A percentile compares a stretch with the other conserved stretches of the same genome.
Conservation (phyloP, 92 coral and sea anemone species). For the Virgularia gustaviana region DNA sequence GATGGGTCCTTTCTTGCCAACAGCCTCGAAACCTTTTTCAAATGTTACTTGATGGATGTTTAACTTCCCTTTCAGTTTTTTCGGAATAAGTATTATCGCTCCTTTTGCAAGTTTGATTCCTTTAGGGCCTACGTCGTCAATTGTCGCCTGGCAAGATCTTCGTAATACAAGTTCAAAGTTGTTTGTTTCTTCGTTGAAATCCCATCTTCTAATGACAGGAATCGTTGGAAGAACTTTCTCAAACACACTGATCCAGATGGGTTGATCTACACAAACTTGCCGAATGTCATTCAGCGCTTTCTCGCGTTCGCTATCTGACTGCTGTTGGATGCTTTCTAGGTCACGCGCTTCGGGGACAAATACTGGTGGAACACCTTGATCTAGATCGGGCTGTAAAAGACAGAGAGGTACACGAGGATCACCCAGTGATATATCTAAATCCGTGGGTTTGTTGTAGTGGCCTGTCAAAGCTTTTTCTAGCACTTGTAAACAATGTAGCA, state of each 20-base stretch:
- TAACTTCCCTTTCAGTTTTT: conserved; percentile 63
- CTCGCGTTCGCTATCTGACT: conserved; percentile 74
- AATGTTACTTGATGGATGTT: conserved; percentile 41
- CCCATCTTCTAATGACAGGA: conserved; percentile 75
- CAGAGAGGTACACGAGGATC: conserved; percentile 50
- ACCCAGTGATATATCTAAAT: conserved; percentile 57
- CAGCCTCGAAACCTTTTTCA: conserved; percentile 76
- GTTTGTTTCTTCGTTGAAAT: conserved; percentile 47
- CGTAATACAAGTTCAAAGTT: conserved; percentile 70
- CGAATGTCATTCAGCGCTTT: conserved; percentile 62
- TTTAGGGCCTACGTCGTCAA: conserved; percentile 77
- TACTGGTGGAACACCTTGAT: conserved; percentile 68
- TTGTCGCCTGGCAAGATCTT: conserved; percentile 68
- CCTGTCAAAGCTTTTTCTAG: conserved; percentile 68
- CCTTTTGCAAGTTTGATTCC: conserved; percentile 90
- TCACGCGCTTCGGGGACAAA: conserved; percentile 86
- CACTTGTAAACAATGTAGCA: conserved; percentile 69
- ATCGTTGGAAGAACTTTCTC: conserved; percentile 76
- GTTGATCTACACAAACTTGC: conserved; percentile 46
- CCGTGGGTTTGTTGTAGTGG: conserved; percentile 72
- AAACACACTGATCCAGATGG: conserved; percentile 69
- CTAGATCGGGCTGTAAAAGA: conserved; percentile 68
- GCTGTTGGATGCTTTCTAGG: conserved; percentile 72
- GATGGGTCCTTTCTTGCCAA: conserved; percentile 89
- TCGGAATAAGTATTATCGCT: conserved; percentile 74